Base-by-base conservation (phyloP, 2,888 invertebrate species). In the Machimus atricapillus region DNA sequence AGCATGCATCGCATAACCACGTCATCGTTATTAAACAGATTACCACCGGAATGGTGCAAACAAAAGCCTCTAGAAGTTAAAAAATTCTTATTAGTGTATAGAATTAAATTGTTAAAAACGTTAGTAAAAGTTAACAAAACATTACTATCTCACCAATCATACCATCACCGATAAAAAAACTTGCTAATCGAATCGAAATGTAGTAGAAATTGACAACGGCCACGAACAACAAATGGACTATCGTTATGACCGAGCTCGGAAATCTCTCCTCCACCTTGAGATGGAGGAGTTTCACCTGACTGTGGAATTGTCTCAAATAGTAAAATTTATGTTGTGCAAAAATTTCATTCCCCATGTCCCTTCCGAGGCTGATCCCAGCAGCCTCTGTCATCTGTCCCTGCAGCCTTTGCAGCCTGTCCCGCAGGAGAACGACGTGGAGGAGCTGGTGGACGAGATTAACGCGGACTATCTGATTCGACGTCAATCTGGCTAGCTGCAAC, bases 401-500 rank as follows among this genome's bases (percentile, higher is more conserved):
- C 6, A 77, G 12, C 9, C 12, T n/a, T 3, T 34, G n/a, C 77
- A 77, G 16, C n/a, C 40, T 77, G 40, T 77, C 37, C 14, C 40
- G 14, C n/a, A 77, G 19, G 23, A 77, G 4, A 19, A 77, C n/a
- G 37, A 77, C 37, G 16, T 40, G 19, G 37, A 77, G 34, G 3
- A 77, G 40, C 23, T 40, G 40, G 19, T 77, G 19, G 12, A 77
- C 19, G 31, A 77, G 16, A 77, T 19, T 77, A 4, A n/a, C 37
- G 40, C 77, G 77, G 14, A 77, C 31, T n/a, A 77, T 77, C 77
- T 77, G 77, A 77, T 77, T 77, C 77, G 77, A 77, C 37, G 27
- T 27, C 3, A 77, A 77, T 77, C 9, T 34, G 31, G 31, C 40
- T 14, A 40, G 40, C 40, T 40, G 40, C 1, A n/a, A 19, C 23